phyloP scores from a whole-genome alignment of 2,113 vertebrate genomes.

The Pachypanchax playfairii region DNA sequence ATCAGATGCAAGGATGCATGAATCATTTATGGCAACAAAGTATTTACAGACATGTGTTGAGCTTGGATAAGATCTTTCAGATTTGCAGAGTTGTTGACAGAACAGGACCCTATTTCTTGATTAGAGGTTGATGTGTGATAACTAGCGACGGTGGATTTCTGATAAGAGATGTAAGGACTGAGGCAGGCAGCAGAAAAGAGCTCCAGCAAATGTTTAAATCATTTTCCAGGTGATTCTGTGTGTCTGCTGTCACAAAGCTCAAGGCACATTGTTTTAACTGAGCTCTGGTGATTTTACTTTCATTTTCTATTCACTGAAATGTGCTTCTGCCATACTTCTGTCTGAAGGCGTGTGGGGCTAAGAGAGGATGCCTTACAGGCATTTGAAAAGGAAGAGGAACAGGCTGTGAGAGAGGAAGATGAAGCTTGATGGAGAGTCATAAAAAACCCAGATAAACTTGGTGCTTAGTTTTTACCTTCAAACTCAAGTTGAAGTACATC shows the following conservation, averaged over 20 bases:
- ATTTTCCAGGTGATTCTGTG: slow-evolving; percentile 40
- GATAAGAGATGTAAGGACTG: slow-evolving; percentile 34
- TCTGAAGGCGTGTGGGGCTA: slow-evolving; percentile 51
- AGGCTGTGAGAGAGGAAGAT: not conserved
- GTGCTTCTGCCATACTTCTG: slow-evolving; percentile 48
- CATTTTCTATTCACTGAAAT: slow-evolving; percentile 56
- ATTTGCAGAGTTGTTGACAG: slow-evolving; percentile 58
- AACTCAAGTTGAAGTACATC: slow-evolving; percentile 43
- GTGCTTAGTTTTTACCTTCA: slow-evolving; percentile 39
- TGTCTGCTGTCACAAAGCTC: slow-evolving; percentile 21
- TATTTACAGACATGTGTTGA: slow-evolving; percentile 62
- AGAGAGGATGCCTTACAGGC: slow-evolving; percentile 40
- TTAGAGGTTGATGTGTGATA: slow-evolving; percentile 47
- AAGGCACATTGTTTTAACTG: slow-evolving; percentile 52
- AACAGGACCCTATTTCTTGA: slow-evolving; percentile 34
- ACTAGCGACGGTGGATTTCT: slow-evolving; percentile 18
- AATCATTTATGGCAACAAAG: slow-evolving; percentile 58
- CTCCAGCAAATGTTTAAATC: slow-evolving; percentile 20
- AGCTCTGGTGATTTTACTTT: slow-evolving; percentile 55
- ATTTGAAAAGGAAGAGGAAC: slow-evolving; percentile 19
- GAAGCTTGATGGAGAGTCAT: not conserved
- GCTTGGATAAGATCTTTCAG: slow-evolving; percentile 55
- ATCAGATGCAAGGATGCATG: slow-evolving; percentile 51
- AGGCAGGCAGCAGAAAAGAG: slow-evolving; percentile 29
- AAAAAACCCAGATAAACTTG: slow-evolving; percentile 56